phyloP scores from a whole-genome alignment of 2,797 vertebrate species.

The Bradypus variegatus region DNA sequence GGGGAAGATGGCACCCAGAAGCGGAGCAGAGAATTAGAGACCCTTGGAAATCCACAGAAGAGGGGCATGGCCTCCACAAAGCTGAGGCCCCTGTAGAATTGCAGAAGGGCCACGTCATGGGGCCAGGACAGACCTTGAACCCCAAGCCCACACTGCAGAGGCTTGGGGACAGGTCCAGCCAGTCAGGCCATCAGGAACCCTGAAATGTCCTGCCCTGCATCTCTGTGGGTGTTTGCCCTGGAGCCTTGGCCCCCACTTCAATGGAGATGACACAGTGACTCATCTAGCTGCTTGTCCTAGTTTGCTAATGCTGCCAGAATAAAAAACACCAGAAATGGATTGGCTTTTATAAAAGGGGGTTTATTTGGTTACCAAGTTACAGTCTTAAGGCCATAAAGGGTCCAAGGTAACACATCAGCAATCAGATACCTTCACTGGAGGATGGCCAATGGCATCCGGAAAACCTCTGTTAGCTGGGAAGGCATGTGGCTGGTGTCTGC shows the following conservation, averaged over 20 bases:
- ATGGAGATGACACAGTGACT: not conserved
- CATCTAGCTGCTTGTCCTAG: not conserved
- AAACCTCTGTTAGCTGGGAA: too few relatives aligned
- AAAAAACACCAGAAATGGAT: too few relatives aligned
- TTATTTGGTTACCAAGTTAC: too few relatives aligned
- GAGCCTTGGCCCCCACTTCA: not conserved
- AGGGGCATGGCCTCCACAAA: not conserved
- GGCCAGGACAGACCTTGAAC: not conserved
- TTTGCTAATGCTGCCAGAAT: too few relatives aligned
- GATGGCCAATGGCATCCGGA: too few relatives aligned
- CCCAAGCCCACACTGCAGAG: not conserved
- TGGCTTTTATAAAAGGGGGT: too few relatives aligned
- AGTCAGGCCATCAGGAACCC: not conserved
- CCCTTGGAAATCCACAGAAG: not conserved
- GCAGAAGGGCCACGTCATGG: not conserved
- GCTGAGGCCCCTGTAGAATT: too few relatives aligned
- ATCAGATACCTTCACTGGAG: too few relatives aligned
- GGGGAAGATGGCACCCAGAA: not conserved
- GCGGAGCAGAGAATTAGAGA: not conserved
- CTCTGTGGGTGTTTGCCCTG: too few relatives aligned
- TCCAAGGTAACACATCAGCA: too few relatives aligned
- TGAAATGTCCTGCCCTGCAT: not conserved
- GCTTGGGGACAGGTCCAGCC: not conserved
- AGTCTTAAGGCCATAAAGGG: too few relatives aligned
- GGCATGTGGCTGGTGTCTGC: too few relatives aligned